Evolutionary conservation across 2,888 invertebrate species (phyloP), one percentile per base, ranked within the genome.

Genomic region (Pterostichus madidus): DNA sequence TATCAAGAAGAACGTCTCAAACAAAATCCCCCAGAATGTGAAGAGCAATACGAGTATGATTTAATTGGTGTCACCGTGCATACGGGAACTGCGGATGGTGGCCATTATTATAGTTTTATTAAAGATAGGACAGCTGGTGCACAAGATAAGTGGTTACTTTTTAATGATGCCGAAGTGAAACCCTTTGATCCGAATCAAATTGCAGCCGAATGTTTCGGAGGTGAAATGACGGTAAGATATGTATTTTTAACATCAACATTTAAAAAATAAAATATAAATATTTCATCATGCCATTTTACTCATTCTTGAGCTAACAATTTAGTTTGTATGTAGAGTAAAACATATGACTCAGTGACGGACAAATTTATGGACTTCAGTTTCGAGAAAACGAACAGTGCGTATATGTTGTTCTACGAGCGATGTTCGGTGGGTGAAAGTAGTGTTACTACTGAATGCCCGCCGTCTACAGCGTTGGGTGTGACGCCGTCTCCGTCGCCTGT

Each of bases 341-440:
- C 98, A 0, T 98, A 98, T 88, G 98, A 98, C 89, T 97, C 98
- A 0, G 97, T 98, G 31, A 97, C 97, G 7, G 98, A 98, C 87
- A 98, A 98, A 89, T 98, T 98, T 89, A 96, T 98, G 95, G 98
- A 98, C 89, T 97, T 98, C 88, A 98, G 98, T 87, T 98, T 98
- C 89, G 98, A 98, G 90, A 98, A 98, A 92, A 98, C 98, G 2
- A 98, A 98, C 90, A 98, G 97, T 88, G 98, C 98, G 0, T 98
- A 98, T 90, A 98, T 98, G 98, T 89, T 98, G 86, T 98, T 98
- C 90, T 98, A 98, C 90, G 98, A 98, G 89, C 93, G 97, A 86
- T 95, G 95, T 85, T 92, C 92, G 17, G 56, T 85, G 31, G 84
- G 89, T 88, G 77, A 90, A 88, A 86, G 89, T 88, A 85, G 86